Percentiles rank a stretch among this genome's conserved stretches.
These are phyloP conservation scores for Lamellibrachia columna DNA, from an alignment of 2,888 invertebrate species.

Conservation along the genomic window DNA sequence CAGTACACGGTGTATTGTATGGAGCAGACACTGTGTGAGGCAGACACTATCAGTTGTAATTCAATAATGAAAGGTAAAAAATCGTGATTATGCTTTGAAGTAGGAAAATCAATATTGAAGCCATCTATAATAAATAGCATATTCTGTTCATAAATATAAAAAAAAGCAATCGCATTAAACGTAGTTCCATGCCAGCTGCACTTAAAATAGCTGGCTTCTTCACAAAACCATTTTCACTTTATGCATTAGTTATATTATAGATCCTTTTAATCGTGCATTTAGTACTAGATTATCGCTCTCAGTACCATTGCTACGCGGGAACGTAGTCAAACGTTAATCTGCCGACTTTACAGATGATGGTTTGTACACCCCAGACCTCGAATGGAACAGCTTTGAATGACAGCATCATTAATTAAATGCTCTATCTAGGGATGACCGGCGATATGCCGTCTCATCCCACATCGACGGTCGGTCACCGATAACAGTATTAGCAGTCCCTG, in stretches of 20 bases:
- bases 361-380: not conserved
- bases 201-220: not conserved
- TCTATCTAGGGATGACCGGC: not conserved
- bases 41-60: not conserved
- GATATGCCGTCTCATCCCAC: not conserved
- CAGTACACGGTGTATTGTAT: not conserved
- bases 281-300: not conserved
- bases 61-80: not conserved
- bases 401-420: not conserved
- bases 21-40: not conserved
- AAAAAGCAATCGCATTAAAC: not conserved
- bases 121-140: not conserved
- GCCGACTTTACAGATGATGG: not conserved
- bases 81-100: not conserved
- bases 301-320: not conserved
- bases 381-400: not conserved
- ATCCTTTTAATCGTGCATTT: not conserved
- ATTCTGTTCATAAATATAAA: not conserved
- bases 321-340: not conserved
- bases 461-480: not conserved
- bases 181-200: not conserved
- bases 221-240: too few species aligned
- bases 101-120: not conserved
- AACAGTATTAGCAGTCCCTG: not conserved
- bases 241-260: not conserved